These are phyloP conservation scores for Bactericera cockerelli DNA, from an alignment of 1,140 invertebrate genomes.

Conservation along the genomic window DNA sequence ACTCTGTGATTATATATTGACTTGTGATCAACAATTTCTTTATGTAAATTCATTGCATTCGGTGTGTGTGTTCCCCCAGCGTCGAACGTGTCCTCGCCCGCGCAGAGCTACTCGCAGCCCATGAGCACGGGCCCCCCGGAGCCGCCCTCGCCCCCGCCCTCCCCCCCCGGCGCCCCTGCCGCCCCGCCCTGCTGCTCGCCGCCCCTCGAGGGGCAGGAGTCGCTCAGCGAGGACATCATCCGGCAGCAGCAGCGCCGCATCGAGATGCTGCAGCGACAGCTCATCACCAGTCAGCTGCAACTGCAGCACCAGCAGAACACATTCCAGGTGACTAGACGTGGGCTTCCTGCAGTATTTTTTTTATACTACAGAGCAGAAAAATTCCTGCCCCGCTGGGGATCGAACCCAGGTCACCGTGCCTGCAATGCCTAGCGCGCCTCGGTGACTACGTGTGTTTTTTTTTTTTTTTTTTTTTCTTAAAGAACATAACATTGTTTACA, in stretches of 20 bases:
- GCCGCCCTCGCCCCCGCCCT: background rate
- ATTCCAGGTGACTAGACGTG: conserved; percentile 27
- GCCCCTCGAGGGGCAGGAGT: background rate
- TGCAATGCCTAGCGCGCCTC: no score
- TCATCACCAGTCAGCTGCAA: conserved; percentile 55
- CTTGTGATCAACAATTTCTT: no score
- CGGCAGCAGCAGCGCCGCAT: conserved; percentile 74
- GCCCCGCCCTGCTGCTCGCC: background rate
- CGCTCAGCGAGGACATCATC: conserved; percentile 35
- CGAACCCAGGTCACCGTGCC: no score
- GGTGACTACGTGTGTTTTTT: no score
- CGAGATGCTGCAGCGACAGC: conserved; percentile 67
- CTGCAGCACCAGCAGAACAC: conserved; percentile 43
- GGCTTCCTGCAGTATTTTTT: no score
- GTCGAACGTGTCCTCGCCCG: background rate
- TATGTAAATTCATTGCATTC: no score
- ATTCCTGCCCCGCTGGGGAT: no score
- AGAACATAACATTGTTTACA: no score
- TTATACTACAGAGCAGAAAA: no score
- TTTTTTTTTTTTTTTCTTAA: no score
- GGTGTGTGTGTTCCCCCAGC: no score
- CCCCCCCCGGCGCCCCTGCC: background rate
- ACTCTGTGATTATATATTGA: no score
- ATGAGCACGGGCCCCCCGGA: conserved; percentile 6
- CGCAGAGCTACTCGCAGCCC: conserved; percentile 6